These are phyloP conservation scores for Mesoclemmys tuberculata DNA, from an alignment of 2,113 vertebrate genomes.

Conservation along the genomic window DNA sequence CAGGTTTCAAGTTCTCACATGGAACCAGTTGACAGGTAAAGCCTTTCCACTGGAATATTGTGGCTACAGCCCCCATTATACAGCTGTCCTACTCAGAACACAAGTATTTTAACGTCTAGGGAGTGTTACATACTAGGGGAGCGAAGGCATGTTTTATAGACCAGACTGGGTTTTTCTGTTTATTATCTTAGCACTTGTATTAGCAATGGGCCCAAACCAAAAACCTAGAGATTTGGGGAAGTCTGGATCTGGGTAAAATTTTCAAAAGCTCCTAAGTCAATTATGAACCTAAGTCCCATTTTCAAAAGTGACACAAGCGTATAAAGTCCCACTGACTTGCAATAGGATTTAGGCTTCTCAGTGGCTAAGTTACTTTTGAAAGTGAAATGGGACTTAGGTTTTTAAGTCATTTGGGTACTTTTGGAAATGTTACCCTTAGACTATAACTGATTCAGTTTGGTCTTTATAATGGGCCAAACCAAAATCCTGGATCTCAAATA, in stretches of 20 bases:
- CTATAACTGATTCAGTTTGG: neutral
- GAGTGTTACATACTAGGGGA: neutral
- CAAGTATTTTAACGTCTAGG: neutral
- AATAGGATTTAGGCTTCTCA: no score
- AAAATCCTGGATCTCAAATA: neutral
- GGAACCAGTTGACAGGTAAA: slow-evolving; percentile 1
- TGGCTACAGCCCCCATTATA: neutral
- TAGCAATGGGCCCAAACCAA: neutral
- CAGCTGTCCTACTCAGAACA: neutral
- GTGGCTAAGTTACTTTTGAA: no score
- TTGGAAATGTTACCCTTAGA: neutral
- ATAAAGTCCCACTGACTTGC: no score
- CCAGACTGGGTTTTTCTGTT: accelerated
- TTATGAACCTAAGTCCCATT: neutral
- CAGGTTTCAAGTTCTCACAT: slow-evolving; percentile 2
- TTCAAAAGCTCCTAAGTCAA: neutral
- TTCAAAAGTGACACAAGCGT: neutral
- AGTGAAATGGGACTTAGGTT: neutral
- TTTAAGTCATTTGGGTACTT: neutral
- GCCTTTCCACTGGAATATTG: slow-evolving; percentile 10
- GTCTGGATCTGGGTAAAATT: neutral
- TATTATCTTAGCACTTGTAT: neutral
- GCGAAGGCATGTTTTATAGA: neutral
- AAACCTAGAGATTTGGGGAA: neutral
- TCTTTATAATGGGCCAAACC: neutral